Evolutionary conservation across 1,140 invertebrate species (phyloP), one percentile per base, ranked within the genome.

Genomic region (Brachionus manjavacas): DNA sequence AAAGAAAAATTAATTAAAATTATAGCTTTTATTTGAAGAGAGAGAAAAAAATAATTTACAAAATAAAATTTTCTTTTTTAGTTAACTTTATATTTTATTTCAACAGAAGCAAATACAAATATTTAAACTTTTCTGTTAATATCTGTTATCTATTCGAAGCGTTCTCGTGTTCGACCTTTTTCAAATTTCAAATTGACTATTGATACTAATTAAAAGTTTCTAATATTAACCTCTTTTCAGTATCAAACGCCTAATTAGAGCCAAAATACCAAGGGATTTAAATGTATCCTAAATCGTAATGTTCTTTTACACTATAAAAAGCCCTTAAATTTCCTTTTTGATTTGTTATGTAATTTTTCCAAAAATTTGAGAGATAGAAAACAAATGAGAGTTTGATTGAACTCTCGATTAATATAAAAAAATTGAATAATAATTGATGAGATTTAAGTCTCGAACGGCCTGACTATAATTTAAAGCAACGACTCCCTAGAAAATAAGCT

Each of bases 151-250:
- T 68, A 68, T 68, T 68, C 66, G 25, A 31, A 39, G 12, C 14
- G 1, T 68, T n/a, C 3, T 35, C 25, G 1, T 9, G 6, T n/a
- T 39, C 66, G 66, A 68, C 66, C 66, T 68, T 68, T 68, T n/a
- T 14, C n/a, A 60, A 60, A 60, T 60, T 60, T 39, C 66, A 68
- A 68, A 31, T 68, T 68, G 66, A 68, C 66, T 68, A 68, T 68
- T 39, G 31, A 68, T 68, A 39, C 25, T 68, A 31, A 31, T 68
- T 68, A n/a, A 31, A 68, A 31, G 31, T 68, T 68, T 39, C 25
- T 3, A 68, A 68, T 31, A 31, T 39, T 68, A 16, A 3, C 66
- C 14, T 28, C 9, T 31, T 39, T 31, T 31, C 25, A 68, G 25
- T 8, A 31, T 31, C 66, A 68, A 68, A 68, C n/a, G 28, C 25